phyloP scores from a whole-genome alignment of 2,113 vertebrate genomes.

The Muntiacus muntjak region DNA sequence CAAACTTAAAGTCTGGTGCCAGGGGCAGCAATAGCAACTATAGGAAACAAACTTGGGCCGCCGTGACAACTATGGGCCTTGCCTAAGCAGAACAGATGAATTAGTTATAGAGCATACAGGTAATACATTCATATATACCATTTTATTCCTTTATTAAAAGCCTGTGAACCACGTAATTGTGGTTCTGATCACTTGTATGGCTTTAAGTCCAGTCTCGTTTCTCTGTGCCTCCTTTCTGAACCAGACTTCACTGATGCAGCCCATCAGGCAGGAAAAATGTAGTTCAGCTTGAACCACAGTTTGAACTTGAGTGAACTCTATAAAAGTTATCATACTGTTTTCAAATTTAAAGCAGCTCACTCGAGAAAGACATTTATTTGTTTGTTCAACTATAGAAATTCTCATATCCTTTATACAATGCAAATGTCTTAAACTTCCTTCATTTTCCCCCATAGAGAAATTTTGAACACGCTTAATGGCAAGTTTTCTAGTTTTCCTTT shows the following conservation, averaged over 20 bases:
- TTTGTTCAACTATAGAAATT: conserved; percentile 17
- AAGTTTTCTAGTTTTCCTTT: not conserved
- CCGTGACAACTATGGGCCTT: not conserved
- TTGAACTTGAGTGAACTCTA: conserved; percentile 20
- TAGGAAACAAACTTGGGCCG: not conserved
- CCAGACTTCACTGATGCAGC: not conserved
- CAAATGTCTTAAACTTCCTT: not conserved
- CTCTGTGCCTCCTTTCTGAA: not conserved
- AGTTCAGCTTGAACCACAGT: not conserved
- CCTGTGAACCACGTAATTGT: not conserved
- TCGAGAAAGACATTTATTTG: conserved; percentile 30
- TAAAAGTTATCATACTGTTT: not conserved
- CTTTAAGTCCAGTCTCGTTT: not conserved
- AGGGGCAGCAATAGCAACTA: not conserved
- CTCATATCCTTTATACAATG: not conserved
- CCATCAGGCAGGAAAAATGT: not conserved
- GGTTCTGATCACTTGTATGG: not conserved
- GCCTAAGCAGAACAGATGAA: not conserved
- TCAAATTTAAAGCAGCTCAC: conserved; percentile 18
- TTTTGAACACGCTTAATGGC: not conserved
- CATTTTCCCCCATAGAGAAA: not conserved
- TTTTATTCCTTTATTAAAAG: not conserved
- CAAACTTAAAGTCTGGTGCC: not conserved
- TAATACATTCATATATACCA: not conserved
- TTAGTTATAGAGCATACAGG: not conserved